Evolutionary conservation across 1,140 invertebrate species (phyloP).

Genomic region (Caenorhabditis elegans): WBcel235 BX284606.5:9264001-9264500

Average conservation of each 20-base stretch:
- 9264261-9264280: background rate
- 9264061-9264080: too few species aligned
- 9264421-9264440: background rate
- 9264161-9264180: background rate
- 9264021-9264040: too few species aligned
- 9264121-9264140: background rate
- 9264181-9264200: constrained; percentile 5
- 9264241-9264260: background rate
- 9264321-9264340: background rate
- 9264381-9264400: too few species aligned
- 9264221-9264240: background rate
- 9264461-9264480: constrained; percentile 1
- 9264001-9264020: too few species aligned
- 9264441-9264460: background rate
- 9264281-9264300: background rate
- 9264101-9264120: too few species aligned
- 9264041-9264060: too few species aligned
- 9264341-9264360: too few species aligned
- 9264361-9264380: too few species aligned
- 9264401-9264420: too few species aligned
- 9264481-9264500: background rate
- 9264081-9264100: too few species aligned
- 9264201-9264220: background rate
- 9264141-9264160: background rate
- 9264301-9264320: background rate